Conservation (phyloP, 1,140 invertebrate genomes). For the Drosophila santomea region DNA sequence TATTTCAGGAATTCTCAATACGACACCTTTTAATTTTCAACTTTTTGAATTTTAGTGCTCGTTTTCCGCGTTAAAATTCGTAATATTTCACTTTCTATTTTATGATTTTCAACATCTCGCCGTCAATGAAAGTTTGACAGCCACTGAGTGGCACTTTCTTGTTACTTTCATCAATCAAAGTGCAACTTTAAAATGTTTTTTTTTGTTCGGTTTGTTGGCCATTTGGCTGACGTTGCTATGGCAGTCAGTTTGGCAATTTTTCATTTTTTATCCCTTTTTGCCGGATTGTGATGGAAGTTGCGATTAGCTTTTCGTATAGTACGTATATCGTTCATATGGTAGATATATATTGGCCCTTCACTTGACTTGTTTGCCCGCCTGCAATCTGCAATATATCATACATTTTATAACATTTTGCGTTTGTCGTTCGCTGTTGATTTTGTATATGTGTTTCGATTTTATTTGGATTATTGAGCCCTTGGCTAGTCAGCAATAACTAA, state of each 20-base stretch:
- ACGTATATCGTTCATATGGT: slow-evolving; percentile 25
- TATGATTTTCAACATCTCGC: slow-evolving; percentile 4
- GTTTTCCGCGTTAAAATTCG: background rate
- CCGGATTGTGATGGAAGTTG: slow-evolving; percentile 36
- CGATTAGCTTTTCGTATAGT: slow-evolving; percentile 52
- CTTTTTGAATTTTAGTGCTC: too few relatives aligned
- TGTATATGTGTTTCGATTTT: slow-evolving; percentile 29
- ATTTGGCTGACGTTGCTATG: slow-evolving; percentile 17
- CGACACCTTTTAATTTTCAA: background rate
- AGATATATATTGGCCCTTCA: slow-evolving; percentile 62
- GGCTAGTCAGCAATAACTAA: slow-evolving; percentile 20
- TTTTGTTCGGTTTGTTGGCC: slow-evolving; percentile 3
- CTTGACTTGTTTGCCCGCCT: slow-evolving; percentile 40
- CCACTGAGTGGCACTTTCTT: slow-evolving; percentile 39
- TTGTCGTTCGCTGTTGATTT: slow-evolving; percentile 38
- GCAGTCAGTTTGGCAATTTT: slow-evolving; percentile 57
- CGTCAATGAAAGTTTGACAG: slow-evolving; percentile 39
- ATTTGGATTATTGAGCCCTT: slow-evolving; percentile 14
- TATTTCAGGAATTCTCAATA: background rate
- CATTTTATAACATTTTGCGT: slow-evolving; percentile 50
- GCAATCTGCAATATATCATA: slow-evolving; percentile 52
- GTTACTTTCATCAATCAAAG: slow-evolving; percentile 62
- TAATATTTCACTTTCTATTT: slow-evolving; percentile 8
- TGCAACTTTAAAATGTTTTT: slow-evolving; percentile 39
- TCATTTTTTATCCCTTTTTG: slow-evolving; percentile 50